phyloP scores from a whole-genome alignment of 2,113 vertebrate species.

The Vulpes vulpes region DNA sequence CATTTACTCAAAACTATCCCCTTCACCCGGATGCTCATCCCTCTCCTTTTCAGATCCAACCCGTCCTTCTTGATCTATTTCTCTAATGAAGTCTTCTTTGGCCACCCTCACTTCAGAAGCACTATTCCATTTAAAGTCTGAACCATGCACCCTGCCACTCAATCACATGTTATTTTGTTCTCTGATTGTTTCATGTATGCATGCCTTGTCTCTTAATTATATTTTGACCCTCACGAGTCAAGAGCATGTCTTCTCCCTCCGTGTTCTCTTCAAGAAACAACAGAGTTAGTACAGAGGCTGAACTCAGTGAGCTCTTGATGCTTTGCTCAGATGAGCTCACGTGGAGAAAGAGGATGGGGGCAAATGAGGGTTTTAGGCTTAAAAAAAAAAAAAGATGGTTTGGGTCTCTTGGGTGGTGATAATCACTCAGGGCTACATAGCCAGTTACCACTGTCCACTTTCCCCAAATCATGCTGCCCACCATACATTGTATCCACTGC shows the following conservation, averaged over 20 bases:
- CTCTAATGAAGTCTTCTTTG: background rate
- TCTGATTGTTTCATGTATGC: conserved; percentile 51
- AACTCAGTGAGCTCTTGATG: background rate
- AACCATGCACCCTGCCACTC: background rate
- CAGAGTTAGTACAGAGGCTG: background rate
- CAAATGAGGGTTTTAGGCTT: background rate
- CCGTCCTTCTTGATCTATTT: background rate
- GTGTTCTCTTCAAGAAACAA: background rate
- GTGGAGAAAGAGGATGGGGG: background rate
- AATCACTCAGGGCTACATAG: background rate
- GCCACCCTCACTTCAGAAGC: background rate
- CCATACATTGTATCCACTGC: rapidly evolving
- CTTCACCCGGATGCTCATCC: no score
- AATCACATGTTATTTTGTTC: background rate
- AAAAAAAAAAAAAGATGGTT: background rate
- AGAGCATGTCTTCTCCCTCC: background rate
- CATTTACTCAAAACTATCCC: rapidly evolving
- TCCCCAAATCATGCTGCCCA: background rate
- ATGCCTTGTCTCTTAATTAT: conserved; percentile 24
- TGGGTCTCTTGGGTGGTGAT: background rate
- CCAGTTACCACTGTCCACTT: background rate
- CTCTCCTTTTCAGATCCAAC: background rate
- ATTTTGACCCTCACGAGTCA: conserved; percentile 18
- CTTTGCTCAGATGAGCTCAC: background rate
- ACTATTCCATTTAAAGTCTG: background rate